Evolutionary conservation across 2,888 invertebrate genomes (phyloP).

Genomic region (Napeogenes inachia): DNA sequence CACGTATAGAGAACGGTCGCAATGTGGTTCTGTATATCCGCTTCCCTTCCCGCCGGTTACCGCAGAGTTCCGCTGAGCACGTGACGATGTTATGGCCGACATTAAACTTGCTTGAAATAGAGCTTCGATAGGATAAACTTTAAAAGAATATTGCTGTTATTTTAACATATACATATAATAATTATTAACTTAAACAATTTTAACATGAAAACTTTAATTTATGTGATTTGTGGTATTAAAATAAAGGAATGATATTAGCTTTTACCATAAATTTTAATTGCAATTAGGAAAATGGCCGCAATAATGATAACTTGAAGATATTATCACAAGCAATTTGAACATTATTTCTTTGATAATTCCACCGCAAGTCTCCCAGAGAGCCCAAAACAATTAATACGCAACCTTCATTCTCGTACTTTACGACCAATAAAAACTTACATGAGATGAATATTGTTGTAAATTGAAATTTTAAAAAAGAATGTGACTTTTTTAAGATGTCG

Average conservation of each 20-base stretch:
- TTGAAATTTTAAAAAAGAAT: conserved; percentile 34
- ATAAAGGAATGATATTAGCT: too few species aligned
- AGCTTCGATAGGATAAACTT: background rate
- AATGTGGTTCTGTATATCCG: conserved; percentile 39
- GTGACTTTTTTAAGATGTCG: conserved; percentile 44
- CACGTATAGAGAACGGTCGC: conserved; percentile 27
- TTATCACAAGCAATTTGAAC: conserved; percentile 17
- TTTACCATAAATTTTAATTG: background rate
- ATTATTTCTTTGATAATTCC: conserved; percentile 20
- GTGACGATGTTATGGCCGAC: conserved; percentile 20
- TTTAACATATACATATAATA: too few species aligned
- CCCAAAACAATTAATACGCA: conserved; percentile 35
- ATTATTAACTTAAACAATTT: too few species aligned
- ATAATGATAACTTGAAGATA: conserved; percentile 11
- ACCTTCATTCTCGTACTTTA: conserved; percentile 32
- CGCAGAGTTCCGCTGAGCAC: conserved; percentile 40
- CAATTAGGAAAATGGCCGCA: conserved; percentile 10
- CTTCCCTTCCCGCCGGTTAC: conserved; percentile 36
- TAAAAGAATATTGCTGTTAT: too few species aligned
- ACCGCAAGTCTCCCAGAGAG: conserved; percentile 18
- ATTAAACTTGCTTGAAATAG: conserved; percentile 4
- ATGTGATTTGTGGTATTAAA: too few species aligned
- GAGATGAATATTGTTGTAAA: conserved; percentile 33
- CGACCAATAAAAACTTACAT: conserved; percentile 33
- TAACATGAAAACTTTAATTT: too few species aligned